Evolutionary conservation across 2,113 vertebrate genomes (phyloP).

Genomic region (Microtus richardsoni): DNA sequence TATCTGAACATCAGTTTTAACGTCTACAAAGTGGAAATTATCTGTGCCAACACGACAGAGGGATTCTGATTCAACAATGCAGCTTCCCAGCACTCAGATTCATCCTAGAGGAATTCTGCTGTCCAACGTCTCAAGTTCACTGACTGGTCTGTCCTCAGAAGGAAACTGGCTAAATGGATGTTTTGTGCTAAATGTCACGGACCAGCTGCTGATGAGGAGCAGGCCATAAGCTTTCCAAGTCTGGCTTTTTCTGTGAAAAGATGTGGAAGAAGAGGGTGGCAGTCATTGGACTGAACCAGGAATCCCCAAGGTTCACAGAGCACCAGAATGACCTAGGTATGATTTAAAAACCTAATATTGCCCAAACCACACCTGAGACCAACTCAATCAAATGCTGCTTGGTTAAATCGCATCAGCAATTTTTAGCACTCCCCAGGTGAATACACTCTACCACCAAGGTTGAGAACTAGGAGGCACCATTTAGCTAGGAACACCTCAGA

Average conservation of each 20-base stretch:
- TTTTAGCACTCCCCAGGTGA: not conserved
- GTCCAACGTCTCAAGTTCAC: not conserved
- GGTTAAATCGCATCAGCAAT: not conserved
- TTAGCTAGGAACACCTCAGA: not conserved
- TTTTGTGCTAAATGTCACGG: not conserved
- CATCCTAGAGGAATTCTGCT: not conserved
- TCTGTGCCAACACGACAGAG: not conserved
- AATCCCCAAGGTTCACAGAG: not conserved
- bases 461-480: not conserved
- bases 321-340: not conserved
- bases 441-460: not conserved
- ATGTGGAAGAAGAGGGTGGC: not conserved
- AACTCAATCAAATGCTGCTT: not conserved
- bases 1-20: not conserved
- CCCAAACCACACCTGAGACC: constrained; percentile 4
- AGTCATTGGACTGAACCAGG: not conserved
- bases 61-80: not conserved
- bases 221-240: not conserved
- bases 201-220: not conserved
- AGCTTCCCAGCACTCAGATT: not conserved
- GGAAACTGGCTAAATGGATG: not conserved
- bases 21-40: not conserved
- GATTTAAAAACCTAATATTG: not conserved
- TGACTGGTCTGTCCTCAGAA: not conserved
- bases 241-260: not conserved